Evolutionary conservation across 2,888 invertebrate species (phyloP), one percentile per base, ranked within the genome.

Genomic region (Nasonovia ribisnigri): DNA sequence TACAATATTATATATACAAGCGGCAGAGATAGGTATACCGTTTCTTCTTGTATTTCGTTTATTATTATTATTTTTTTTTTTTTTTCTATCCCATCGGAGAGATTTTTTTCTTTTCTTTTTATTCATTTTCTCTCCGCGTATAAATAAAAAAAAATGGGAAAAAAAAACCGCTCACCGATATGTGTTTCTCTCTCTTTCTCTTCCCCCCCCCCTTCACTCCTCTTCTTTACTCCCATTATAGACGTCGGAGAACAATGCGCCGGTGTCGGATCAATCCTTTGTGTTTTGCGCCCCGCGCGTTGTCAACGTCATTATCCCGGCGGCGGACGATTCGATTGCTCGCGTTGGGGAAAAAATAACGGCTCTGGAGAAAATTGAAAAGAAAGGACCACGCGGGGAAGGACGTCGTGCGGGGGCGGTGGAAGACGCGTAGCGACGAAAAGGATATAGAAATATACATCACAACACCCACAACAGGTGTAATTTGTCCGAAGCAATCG

Each of bases 401-500:
- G 51, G 51, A 54, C 6, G 77, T 48, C 29, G 54, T 29, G 91
- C 51, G 91, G 84, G 54, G 57, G 87, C 2, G 36, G 90, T 24
- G 57, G 36, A 57, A 77, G 77, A 42, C 36, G 77, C 36, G 51
- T 57, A 57, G 26, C 46, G 90, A 90, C 88, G 87, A 90, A 90
- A 93, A 88, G 77, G 88, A 92, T 89, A 89, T 43, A 48, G 48
- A 60, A 84, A 93, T 77, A 60, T n/a, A 87, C 91, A 42, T 67
- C 86, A 48, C 87, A 42, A 57, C 84, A 91, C 84, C 46, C 84
- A 84, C 93, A 90, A 93, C 93, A 93, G 93, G 93, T 93, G 93
- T 90, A 57, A 90, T 90, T 93, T 93, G 93, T 93, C 93, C 93
- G 93, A 60, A 93, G 90, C 93, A 90, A 93, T 93, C 84, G 93